Evolutionary conservation across 1,140 invertebrate species (phyloP).

Genomic region (Trachymyrmex cornetzi): DNA sequence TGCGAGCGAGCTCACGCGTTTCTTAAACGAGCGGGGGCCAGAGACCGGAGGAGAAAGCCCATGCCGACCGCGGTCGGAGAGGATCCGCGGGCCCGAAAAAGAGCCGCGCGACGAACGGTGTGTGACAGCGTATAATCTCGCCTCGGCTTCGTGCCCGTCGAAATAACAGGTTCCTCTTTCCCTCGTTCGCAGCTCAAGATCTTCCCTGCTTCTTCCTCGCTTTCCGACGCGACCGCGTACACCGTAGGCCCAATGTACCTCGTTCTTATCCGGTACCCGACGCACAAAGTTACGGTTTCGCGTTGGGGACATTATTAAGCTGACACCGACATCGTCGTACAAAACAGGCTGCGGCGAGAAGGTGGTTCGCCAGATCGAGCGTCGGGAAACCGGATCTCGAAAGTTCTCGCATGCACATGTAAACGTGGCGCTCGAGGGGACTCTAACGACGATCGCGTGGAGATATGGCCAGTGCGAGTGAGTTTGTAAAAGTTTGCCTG

Average conservation of each 20-base stretch:
- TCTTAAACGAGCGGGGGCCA: slow-evolving; percentile 39
- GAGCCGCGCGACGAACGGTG: slow-evolving; percentile 71
- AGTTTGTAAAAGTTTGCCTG: slow-evolving; percentile 68
- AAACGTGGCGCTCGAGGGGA: slow-evolving; percentile 27
- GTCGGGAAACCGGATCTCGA: slow-evolving; percentile 69
- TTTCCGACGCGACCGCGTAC: neutral
- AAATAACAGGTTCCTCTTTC: slow-evolving; percentile 84
- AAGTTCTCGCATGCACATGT: slow-evolving; percentile 43
- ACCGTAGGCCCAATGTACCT: neutral
- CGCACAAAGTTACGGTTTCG: slow-evolving; percentile 65
- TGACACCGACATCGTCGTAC: slow-evolving; percentile 53
- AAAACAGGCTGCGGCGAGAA: slow-evolving; percentile 42
- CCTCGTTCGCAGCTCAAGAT: slow-evolving; percentile 70
- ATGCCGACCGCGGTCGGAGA: slow-evolving; percentile 37
- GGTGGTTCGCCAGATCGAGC: slow-evolving; percentile 14
- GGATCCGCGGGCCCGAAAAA: slow-evolving; percentile 68
- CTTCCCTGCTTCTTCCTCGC: slow-evolving; percentile 34
- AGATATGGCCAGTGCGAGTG: slow-evolving; percentile 56
- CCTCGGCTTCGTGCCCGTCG: slow-evolving; percentile 71
- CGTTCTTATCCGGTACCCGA: slow-evolving; percentile 27
- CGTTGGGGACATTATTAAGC: slow-evolving; percentile 72
- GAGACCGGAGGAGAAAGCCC: neutral
- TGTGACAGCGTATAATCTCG: slow-evolving; percentile 86
- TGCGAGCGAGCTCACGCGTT: slow-evolving; percentile 55
- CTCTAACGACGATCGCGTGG: slow-evolving; percentile 66